phyloP scores from a whole-genome alignment of 2,888 invertebrate species.

The Zootermopsis nevadensis region DNA sequence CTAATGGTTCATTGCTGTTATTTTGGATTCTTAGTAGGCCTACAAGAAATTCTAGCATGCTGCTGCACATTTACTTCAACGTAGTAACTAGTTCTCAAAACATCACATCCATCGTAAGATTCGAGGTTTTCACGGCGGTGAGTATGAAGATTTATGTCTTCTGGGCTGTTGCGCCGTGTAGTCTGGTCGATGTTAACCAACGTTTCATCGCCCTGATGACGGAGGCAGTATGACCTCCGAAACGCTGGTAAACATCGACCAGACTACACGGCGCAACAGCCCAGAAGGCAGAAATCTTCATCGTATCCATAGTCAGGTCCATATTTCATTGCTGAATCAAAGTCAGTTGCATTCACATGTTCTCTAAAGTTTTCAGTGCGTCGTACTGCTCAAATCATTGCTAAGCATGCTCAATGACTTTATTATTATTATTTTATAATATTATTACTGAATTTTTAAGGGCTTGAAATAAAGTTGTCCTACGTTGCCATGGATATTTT shows the following conservation, averaged over 20 bases:
- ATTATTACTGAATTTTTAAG: background rate
- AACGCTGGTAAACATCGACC: no score
- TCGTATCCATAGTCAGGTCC: background rate
- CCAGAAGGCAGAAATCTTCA: no score
- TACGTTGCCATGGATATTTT: constrained; percentile 47
- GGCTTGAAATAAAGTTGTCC: constrained; percentile 36
- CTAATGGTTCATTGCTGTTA: constrained; percentile 15
- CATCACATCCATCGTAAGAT: no score
- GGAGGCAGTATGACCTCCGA: no score
- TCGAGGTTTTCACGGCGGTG: no score
- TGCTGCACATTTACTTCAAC: background rate
- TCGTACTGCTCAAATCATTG: constrained; percentile 50
- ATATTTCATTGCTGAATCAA: constrained; percentile 16
- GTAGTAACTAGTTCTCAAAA: background rate
- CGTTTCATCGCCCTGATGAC: no score
- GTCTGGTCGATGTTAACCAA: no score
- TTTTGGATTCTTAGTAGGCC: constrained; percentile 18
- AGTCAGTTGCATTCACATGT: background rate
- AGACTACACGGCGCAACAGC: no score
- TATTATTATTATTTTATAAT: constrained; percentile 17
- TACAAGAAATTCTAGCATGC: constrained; percentile 26
- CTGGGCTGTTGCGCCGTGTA: no score
- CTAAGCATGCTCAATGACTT: constrained; percentile 49
- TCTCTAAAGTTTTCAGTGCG: background rate
- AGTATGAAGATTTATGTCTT: no score